These are phyloP conservation scores for Lontra canadensis DNA, from an alignment of 2,113 vertebrate species.

Conservation along the genomic window DNA sequence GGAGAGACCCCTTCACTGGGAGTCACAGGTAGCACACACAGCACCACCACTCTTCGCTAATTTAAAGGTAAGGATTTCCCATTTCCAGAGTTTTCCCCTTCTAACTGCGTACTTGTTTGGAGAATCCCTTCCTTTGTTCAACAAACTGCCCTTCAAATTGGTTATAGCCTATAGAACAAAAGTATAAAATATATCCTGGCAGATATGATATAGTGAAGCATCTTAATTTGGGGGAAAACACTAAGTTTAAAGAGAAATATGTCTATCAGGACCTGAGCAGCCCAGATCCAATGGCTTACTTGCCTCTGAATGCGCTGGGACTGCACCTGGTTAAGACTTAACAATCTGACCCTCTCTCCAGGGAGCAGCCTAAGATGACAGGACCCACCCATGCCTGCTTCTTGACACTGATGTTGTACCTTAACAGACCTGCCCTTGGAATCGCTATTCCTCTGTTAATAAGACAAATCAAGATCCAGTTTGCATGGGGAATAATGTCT, in stretches of 20 bases:
- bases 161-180: not conserved
- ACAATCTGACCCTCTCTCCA: not conserved
- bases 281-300: too few relatives aligned
- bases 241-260: not conserved
- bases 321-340: accelerated
- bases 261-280: not conserved
- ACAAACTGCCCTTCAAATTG: not conserved
- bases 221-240: not conserved
- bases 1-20: not conserved
- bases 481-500: not conserved
- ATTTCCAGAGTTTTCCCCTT: not conserved
- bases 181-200: not conserved
- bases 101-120: not conserved
- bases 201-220: not conserved
- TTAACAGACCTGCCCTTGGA: not conserved
- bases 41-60: not conserved
- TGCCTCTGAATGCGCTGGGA: not conserved
- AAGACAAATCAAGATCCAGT: not conserved
- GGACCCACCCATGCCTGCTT: not conserved
- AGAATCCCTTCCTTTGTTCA: not conserved
- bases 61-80: not conserved
- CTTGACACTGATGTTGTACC: not conserved
- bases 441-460: not conserved
- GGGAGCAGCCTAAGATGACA: not conserved
- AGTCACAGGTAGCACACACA: not conserved